These are phyloP conservation scores for Odocoileus hemionus DNA, from an alignment of 2,113 vertebrate genomes.

Conservation along the genomic window DNA sequence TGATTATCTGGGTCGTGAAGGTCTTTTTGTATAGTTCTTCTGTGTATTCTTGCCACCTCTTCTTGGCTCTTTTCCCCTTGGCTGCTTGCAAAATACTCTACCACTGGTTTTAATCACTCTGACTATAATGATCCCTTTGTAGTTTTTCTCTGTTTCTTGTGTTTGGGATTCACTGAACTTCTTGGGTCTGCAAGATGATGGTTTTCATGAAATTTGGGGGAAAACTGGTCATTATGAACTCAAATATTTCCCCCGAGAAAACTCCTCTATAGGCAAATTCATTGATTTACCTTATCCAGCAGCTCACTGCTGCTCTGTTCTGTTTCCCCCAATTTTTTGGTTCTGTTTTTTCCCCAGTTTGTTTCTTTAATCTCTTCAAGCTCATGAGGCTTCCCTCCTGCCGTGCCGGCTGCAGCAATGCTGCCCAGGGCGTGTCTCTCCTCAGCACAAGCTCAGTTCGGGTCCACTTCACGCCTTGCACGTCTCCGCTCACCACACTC, in stretches of 20 bases:
- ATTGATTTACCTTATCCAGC: fast-evolving
- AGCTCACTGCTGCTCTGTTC: background rate
- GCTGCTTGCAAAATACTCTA: background rate
- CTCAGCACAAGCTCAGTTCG: too few species aligned
- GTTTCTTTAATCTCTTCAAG: background rate
- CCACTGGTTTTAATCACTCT: background rate
- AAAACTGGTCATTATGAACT: background rate
- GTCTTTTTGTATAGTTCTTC: fast-evolving
- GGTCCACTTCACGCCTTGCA: fast-evolving
- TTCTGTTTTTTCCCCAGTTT: too few species aligned
- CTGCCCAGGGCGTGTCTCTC: background rate
- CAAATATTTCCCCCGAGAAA: background rate
- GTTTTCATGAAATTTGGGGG: background rate
- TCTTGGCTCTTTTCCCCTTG: background rate
- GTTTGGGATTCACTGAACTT: background rate
- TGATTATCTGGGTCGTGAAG: fast-evolving
- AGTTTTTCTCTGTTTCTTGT: background rate
- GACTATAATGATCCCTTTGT: fast-evolving
- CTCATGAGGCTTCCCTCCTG: background rate
- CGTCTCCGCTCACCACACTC: background rate
- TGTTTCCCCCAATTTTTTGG: background rate
- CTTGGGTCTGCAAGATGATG: background rate
- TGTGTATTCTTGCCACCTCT: background rate
- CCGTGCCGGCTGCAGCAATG: fast-evolving
- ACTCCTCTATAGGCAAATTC: too few species aligned